A percentile compares a stretch with the other conserved stretches of the same genome.
phyloP scores from a whole-genome alignment of 2,888 invertebrate genomes.

The Nowickia ferox region DNA sequence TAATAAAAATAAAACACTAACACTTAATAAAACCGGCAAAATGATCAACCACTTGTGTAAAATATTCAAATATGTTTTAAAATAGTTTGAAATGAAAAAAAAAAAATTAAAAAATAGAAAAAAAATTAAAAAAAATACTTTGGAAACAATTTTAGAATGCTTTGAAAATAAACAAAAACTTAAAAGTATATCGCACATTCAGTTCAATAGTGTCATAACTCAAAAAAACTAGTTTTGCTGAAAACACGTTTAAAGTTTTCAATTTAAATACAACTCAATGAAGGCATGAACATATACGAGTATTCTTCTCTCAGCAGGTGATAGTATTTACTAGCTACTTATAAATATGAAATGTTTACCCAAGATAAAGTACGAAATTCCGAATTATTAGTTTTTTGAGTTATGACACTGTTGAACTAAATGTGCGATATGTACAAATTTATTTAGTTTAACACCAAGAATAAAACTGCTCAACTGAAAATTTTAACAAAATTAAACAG shows the following conservation, averaged over 20 bases:
- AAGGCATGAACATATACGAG: no score
- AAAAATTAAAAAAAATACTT: conserved; percentile 5
- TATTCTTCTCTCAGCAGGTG: no score
- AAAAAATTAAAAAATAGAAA: not conserved
- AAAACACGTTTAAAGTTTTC: no score
- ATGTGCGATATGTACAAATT: not conserved
- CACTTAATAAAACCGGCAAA: conserved; percentile 53
- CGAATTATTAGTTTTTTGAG: no score
- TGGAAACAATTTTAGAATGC: not conserved
- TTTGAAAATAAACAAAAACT: conserved; percentile 29
- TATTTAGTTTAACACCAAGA: conserved; percentile 22
- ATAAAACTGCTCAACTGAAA: conserved; percentile 27
- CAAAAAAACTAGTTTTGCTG: no score
- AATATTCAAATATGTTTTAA: conserved; percentile 38
- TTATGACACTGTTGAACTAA: no score
- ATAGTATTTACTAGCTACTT: no score
- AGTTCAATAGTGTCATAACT: no score
- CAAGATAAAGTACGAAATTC: no score
- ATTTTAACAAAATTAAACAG: conserved; percentile 11
- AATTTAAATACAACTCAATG: no score
- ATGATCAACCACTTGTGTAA: conserved; percentile 58
- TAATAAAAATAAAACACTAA: conserved; percentile 17
- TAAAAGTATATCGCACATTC: no score
- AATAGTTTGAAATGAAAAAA: conserved; percentile 2
- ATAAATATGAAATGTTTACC: no score